Percentiles rank a stretch among this genome's conserved stretches.
phyloP scores from a whole-genome alignment of 2,888 invertebrate genomes.

The Campaea margaritaria region DNA sequence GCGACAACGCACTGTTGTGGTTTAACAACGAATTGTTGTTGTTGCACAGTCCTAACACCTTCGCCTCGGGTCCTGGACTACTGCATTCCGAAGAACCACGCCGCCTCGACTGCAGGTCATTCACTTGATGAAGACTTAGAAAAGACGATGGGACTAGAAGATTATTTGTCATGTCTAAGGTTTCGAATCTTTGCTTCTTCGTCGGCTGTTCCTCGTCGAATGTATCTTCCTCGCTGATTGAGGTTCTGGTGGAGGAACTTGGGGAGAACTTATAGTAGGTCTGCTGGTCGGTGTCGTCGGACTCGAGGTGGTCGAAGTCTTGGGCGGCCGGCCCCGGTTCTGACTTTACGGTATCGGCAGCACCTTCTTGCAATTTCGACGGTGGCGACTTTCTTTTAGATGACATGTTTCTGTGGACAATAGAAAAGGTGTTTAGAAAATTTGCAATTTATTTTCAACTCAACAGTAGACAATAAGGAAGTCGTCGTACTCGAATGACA shows the following conservation, averaged over 20 bases:
- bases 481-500: no score
- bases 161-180: slow-evolving; percentile 86
- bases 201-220: slow-evolving; percentile 86
- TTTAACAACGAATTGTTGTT: slow-evolving; percentile 88
- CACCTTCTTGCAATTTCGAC: slow-evolving; percentile 94
- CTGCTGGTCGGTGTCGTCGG: slow-evolving; percentile 72
- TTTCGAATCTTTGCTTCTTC: slow-evolving; percentile 87
- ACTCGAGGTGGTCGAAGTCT: slow-evolving; percentile 78
- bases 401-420: slow-evolving; percentile 95
- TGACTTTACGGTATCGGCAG: slow-evolving; percentile 76
- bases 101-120: slow-evolving; percentile 78
- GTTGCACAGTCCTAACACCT: slow-evolving; percentile 87
- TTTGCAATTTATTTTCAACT: no score
- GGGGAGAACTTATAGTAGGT: slow-evolving; percentile 81
- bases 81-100: slow-evolving; percentile 89
- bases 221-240: slow-evolving; percentile 86
- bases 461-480: no score
- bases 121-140: slow-evolving; percentile 85
- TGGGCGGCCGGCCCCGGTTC: slow-evolving; percentile 83
- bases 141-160: slow-evolving; percentile 83
- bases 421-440: slow-evolving; percentile 31
- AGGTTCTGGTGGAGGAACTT: slow-evolving; percentile 76
- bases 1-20: slow-evolving; percentile 84
- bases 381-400: slow-evolving; percentile 98
- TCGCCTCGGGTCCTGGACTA: slow-evolving; percentile 88